Conservation (phyloP, 2,797 vertebrate genomes). For the Protonibea diacanthus region DNA sequence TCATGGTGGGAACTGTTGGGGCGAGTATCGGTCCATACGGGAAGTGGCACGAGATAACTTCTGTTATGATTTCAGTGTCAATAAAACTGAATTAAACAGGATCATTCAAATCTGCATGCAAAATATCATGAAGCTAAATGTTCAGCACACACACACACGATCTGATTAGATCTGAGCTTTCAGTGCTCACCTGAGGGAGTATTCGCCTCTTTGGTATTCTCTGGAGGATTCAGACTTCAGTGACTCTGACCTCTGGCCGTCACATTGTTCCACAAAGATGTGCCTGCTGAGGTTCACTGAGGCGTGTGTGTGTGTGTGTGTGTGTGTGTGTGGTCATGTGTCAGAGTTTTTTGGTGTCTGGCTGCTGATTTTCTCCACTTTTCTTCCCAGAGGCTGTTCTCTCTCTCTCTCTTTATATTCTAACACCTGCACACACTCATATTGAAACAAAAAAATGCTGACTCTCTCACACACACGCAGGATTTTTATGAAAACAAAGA, state of each 20-base stretch:
- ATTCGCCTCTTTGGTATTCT: neutral
- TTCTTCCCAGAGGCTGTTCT: slow-evolving; percentile 15
- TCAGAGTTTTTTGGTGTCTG: neutral
- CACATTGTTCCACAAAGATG: slow-evolving; percentile 11
- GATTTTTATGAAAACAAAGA: neutral
- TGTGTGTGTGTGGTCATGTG: neutral
- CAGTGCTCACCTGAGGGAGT: too few relatives aligned
- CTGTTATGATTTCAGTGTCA: too few relatives aligned
- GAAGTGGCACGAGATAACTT: too few relatives aligned
- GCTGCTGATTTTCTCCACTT: slow-evolving; percentile 1
- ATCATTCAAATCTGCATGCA: too few relatives aligned
- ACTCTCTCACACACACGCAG: neutral
- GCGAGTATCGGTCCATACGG: too few relatives aligned
- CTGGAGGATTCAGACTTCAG: slow-evolving; percentile 17
- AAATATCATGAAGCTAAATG: too few relatives aligned
- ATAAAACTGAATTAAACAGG: too few relatives aligned
- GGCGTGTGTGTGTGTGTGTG: neutral
- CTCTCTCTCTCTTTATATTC: slow-evolving; percentile 2
- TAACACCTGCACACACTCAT: neutral
- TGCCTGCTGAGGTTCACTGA: slow-evolving; percentile 3
- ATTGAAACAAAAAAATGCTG: neutral
- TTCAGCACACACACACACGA: neutral
- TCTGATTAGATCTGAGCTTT: slow-evolving; percentile 9
- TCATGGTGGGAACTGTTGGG: too few relatives aligned
- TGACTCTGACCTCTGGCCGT: neutral